Base-by-base conservation (phyloP, 1,140 invertebrate species). In the Eriosoma lanigerum region DNA sequence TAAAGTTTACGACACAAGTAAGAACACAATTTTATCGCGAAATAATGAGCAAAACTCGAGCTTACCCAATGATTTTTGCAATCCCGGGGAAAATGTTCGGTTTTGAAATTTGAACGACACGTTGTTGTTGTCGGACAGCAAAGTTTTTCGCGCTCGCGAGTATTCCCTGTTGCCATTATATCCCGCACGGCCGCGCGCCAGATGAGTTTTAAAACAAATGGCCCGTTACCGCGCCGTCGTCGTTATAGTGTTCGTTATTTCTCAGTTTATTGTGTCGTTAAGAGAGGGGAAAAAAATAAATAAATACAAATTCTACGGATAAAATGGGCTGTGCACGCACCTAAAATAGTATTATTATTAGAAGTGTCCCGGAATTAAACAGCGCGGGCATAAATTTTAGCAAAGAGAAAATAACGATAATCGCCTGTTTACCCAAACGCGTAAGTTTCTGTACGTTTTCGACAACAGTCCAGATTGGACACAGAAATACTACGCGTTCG, bases 181-280 rank as follows among this genome's bases (percentile, higher is more conserved):
- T n/a, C 60, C 17, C 9, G 6, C 15, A 13, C 26, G 19, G 10
- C 17, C 9, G 26, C 24, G 19, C 46, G 4, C 48, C 26, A 26
- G 48, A 72, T 72, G 48, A 72, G 68, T 56, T 75, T 75, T 3
- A 32, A 29, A 38, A 75, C 52, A 56, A 75, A 75, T 56, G 72
- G 72, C 29, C 72, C 26, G 72, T 75, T 58, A 32, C 50, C 50
- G 26, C 10, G 68, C 24, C 24, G 15, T n/a, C 44, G 24, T 19
- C 48, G 48, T 72, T 72, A 50, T 56, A 75, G 3, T 4, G 72
- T 56, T 56, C 72, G 52, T 75, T 75, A 75, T 75, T 75, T 56
- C 29, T 75, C 72, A 12, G 52, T 75, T 75, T 58, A 75, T 75
- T 54, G 70, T 75, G 52, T 56, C 29, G 19, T 56, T 75, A 56